A percentile compares a stretch with the other conserved stretches of the same genome.
Evolutionary conservation across 2,797 vertebrate genomes (phyloP).

Genomic region (Epinephelus coioides): DNA sequence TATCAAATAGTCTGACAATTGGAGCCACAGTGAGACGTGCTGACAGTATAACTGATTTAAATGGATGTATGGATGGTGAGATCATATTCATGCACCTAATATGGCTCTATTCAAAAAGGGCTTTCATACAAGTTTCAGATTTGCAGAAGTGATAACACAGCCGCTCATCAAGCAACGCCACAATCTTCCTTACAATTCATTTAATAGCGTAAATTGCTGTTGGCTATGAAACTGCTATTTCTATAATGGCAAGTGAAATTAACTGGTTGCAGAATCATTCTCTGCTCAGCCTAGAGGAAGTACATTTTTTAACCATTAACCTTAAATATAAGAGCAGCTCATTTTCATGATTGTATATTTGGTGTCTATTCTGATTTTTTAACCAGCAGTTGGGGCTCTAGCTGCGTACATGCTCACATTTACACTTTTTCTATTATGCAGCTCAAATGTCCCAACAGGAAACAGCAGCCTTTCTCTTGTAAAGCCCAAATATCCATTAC

Average conservation of each 20-base stretch:
- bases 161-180: constrained; percentile 41
- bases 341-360: background rate
- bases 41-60: constrained; percentile 46
- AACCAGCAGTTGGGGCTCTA: no score
- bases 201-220: constrained; percentile 54
- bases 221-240: constrained; percentile 56
- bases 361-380: constrained; percentile 2
- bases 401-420: background rate
- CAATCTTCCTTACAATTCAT: constrained; percentile 51
- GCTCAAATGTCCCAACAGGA: background rate
- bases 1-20: constrained; percentile 66
- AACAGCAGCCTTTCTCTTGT: constrained; percentile 1
- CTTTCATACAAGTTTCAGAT: constrained; percentile 50
- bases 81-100: constrained; percentile 35
- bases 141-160: constrained; percentile 42
- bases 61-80: constrained; percentile 50
- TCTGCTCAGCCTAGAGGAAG: constrained; percentile 37
- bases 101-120: constrained; percentile 19
- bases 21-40: constrained; percentile 27
- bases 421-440: background rate
- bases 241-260: constrained; percentile 54
- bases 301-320: constrained; percentile 3
- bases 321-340: constrained; percentile 34
- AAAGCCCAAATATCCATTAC: constrained; percentile 30
- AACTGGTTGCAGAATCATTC: constrained; percentile 46